These are phyloP conservation scores for Eumacrocentrus americanus DNA, from an alignment of 2,888 invertebrate genomes.

Conservation along the genomic window DNA sequence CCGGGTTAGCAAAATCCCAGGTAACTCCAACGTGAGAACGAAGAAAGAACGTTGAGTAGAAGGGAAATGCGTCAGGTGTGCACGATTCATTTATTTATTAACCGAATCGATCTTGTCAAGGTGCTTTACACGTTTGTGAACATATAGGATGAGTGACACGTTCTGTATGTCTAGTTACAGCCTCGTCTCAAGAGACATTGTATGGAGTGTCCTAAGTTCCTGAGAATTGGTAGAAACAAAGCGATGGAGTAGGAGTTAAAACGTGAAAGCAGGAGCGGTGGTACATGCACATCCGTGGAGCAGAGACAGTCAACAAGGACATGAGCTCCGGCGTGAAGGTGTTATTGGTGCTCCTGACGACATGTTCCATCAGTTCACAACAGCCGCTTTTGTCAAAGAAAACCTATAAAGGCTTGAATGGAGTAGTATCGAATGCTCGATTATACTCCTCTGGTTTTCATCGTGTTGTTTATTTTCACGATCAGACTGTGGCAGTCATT, in stretches of 20 bases:
- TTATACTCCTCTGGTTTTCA: conserved; percentile 33
- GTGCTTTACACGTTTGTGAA: background rate
- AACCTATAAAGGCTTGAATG: conserved; percentile 48
- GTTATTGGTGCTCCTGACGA: conserved; percentile 31
- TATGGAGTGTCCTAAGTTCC: background rate
- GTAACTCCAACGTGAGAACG: background rate
- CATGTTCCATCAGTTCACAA: conserved; percentile 34
- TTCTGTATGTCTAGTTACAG: background rate
- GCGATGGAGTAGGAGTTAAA: conserved; percentile 28
- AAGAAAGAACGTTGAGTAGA: background rate
- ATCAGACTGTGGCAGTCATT: conserved; percentile 82
- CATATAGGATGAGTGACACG: background rate
- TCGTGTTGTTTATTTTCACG: conserved; percentile 72
- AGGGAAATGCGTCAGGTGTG: conserved; percentile 9
- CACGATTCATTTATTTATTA: conserved; percentile 19
- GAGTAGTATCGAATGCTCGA: conserved; percentile 31
- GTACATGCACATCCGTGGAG: conserved; percentile 3
- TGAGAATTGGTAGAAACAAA: background rate
- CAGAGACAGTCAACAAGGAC: conserved; percentile 28
- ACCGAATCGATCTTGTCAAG: conserved; percentile 8
- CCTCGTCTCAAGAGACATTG: background rate
- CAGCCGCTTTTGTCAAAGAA: conserved; percentile 45
- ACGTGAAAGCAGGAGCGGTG: conserved; percentile 17
- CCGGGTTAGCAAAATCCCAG: background rate
- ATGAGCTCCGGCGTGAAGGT: conserved; percentile 33